Conservation (phyloP, 2,113 vertebrate species). For the Mesocricetus auratus region DNA sequence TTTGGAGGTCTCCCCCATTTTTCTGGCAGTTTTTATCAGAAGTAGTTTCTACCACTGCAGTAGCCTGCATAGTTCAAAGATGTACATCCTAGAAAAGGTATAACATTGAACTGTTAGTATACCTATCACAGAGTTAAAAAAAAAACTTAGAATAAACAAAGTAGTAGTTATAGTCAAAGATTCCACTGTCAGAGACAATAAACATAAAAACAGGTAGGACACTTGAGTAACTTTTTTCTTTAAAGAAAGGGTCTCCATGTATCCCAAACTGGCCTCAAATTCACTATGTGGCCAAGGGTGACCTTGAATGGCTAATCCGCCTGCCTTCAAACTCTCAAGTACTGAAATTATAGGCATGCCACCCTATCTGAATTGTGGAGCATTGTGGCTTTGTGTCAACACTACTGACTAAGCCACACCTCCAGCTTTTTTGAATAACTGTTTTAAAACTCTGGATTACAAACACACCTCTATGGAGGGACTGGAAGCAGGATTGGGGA, state of each 20-base stretch:
- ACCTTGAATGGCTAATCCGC: background rate
- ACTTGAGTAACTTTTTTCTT: background rate
- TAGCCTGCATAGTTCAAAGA: slow-evolving; percentile 49
- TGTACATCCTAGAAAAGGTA: slow-evolving; percentile 52
- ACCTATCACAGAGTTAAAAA: background rate
- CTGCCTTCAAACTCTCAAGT: background rate
- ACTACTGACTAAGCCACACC: background rate
- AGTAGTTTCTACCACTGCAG: background rate
- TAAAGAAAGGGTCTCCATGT: background rate
- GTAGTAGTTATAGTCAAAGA: background rate
- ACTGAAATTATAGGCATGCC: background rate
- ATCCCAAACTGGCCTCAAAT: background rate
- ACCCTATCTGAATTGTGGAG: background rate
- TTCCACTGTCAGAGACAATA: background rate
- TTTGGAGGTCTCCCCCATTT: background rate
- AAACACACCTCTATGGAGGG: background rate
- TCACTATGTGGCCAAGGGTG: background rate
- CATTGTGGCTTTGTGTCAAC: background rate
- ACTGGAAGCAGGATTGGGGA: background rate
- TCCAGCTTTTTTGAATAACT: background rate
- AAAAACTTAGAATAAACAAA: slow-evolving; percentile 26
- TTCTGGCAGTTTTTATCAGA: background rate
- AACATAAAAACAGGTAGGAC: slow-evolving; percentile 3
- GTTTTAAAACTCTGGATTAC: background rate
- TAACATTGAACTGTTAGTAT: slow-evolving; percentile 42